Evolutionary conservation across 1,140 invertebrate species (phyloP), one percentile per base, ranked within the genome.

Genomic region (Trichomalopsis sarcophagae): DNA sequence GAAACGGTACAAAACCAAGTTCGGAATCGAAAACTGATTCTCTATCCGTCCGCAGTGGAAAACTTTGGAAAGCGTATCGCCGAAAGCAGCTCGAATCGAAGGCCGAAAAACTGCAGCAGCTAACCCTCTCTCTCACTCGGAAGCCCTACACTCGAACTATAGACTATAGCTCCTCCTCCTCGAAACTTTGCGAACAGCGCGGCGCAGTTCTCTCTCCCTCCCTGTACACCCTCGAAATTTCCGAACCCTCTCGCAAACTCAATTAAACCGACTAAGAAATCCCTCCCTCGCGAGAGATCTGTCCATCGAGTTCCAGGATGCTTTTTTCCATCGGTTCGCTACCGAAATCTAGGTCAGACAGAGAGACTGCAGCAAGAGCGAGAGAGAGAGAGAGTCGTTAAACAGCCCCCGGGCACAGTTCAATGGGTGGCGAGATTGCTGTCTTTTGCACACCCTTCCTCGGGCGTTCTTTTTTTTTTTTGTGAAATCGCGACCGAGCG

Each of bases 381-480:
- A 75, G 23, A 33, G 17, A 40, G 27, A 75, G 23, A 33, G 17
- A 40, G 71, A 44, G 40, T 87, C 89, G 86, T 89, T 87, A 88
- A 88, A 89, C 86, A 88, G 86, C 86, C 86, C 27, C 86, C 81
- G 40, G 84, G 86, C 74, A 77, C 76, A 86, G 87, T 87, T 88
- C 88, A 90, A 89, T 87, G 87, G 84, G 81, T 79, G 82, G 79
- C 74, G 84, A 87, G 87, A 89, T 87, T 87, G 81, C 86, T 81
- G 86, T 87, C 86, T 89, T 88, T 89, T 85, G 85, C 84, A 87
- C 85, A 86, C 87, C 62, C n/a, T 21, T 75, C 30, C 33, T 66
- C 55, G 75, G 9, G 13, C 27, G 33, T 36, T 36, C 33, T 36
- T 36, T 36, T 17, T 81, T 77, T 36, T 23, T 77, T 79, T 75